Conservation (phyloP, 2,888 invertebrate species). For the Pseudoips prasinana region DNA sequence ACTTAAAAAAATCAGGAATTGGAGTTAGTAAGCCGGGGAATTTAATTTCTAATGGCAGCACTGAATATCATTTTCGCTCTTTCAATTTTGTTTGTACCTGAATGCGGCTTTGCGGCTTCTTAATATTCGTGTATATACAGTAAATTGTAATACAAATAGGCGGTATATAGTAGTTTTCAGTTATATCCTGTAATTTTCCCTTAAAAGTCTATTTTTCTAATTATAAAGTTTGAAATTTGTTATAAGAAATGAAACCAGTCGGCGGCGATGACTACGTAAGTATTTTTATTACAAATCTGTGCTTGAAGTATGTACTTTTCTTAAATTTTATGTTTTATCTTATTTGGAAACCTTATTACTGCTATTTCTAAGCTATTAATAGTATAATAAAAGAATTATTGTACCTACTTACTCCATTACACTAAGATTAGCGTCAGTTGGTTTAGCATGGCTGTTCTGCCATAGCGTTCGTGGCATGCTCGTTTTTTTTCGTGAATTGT, state of each 20-base stretch:
- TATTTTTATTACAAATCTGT: too few relatives aligned
- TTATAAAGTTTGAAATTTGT: conserved; percentile 6
- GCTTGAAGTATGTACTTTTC: not conserved
- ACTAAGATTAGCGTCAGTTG: too few relatives aligned
- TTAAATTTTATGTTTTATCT: not conserved
- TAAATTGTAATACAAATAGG: conserved; percentile 4
- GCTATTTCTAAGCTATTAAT: too few relatives aligned
- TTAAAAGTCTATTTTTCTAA: too few relatives aligned
- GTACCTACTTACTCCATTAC: too few relatives aligned
- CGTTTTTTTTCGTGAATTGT: too few relatives aligned
- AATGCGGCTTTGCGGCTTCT: conserved; percentile 17
- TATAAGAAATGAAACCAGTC: conserved; percentile 61
- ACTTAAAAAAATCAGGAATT: too few relatives aligned
- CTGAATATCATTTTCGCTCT: not conserved
- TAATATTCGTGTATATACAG: conserved; percentile 15
- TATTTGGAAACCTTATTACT: too few relatives aligned
- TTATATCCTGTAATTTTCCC: not conserved
- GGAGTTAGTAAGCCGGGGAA: not conserved
- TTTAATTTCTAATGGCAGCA: not conserved
- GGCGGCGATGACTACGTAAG: conserved; percentile 72
- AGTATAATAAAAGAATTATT: too few relatives aligned
- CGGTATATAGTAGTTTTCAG: not conserved
- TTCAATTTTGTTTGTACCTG: conserved; percentile 13
- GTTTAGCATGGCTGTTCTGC: too few relatives aligned
- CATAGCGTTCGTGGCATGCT: too few relatives aligned